phyloP scores from a whole-genome alignment of 1,140 invertebrate genomes.

The Brachionus sp. region DNA sequence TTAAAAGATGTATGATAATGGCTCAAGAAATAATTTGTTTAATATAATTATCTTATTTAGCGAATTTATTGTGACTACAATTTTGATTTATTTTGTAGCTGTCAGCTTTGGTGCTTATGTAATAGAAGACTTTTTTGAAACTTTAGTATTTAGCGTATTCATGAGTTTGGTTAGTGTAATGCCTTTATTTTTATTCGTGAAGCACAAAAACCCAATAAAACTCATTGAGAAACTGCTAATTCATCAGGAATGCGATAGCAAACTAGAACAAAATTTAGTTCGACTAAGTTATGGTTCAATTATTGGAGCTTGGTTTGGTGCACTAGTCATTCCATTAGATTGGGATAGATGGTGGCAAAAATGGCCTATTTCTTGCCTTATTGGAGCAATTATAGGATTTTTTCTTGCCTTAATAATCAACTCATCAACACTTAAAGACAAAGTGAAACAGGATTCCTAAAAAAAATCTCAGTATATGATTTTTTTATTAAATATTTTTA shows the following conservation, averaged over 20 bases:
- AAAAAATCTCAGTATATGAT: constrained; percentile 61
- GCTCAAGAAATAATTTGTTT: neutral
- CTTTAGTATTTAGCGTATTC: neutral
- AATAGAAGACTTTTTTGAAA: constrained; percentile 6
- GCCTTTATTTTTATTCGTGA: neutral
- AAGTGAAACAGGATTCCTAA: constrained; percentile 85
- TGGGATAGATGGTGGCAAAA: constrained; percentile 44
- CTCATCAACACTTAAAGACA: neutral
- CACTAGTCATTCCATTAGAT: constrained; percentile 10
- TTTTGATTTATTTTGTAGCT: constrained; percentile 12
- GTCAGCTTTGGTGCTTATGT: constrained; percentile 28
- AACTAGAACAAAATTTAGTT: neutral
- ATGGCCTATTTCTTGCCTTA: constrained; percentile 12
- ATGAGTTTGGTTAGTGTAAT: neutral
- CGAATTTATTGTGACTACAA: neutral
- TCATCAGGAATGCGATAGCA: neutral
- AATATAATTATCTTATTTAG: neutral
- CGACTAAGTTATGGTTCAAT: neutral
- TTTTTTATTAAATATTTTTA: too few relatives aligned
- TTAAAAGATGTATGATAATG: neutral
- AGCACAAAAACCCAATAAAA: neutral
- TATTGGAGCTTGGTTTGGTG: constrained; percentile 31
- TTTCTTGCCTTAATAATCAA: neutral
- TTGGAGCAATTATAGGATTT: neutral
- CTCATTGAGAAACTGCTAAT: neutral